A percentile compares a stretch with the other conserved stretches of the same genome.
These are phyloP conservation scores for Drosophila triauraria DNA, from an alignment of 1,140 invertebrate species.

Conservation along the genomic window DNA sequence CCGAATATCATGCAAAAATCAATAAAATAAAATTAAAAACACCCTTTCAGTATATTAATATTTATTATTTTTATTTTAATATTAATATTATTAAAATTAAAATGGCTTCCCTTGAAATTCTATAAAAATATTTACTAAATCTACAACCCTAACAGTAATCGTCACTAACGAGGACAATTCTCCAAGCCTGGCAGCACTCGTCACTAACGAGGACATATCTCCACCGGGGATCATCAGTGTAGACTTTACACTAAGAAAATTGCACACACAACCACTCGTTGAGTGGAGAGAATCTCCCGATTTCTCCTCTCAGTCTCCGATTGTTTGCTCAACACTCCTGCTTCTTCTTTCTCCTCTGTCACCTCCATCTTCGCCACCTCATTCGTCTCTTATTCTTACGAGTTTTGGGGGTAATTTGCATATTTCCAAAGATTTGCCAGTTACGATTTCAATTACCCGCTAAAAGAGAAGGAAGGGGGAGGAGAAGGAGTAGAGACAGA, in stretches of 20 bases:
- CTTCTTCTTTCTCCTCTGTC: slow-evolving; percentile 17
- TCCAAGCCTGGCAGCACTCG: no score
- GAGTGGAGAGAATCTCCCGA: not conserved
- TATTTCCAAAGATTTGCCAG: slow-evolving; percentile 58
- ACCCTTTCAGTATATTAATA: not conserved
- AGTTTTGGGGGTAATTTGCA: slow-evolving; percentile 42
- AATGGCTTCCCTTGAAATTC: no score
- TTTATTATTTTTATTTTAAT: no score
- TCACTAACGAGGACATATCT: no score
- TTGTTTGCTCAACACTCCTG: slow-evolving; percentile 37
- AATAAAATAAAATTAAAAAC: not conserved
- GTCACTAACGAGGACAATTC: no score
- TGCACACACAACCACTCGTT: not conserved
- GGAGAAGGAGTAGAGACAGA: not conserved
- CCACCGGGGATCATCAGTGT: not conserved
- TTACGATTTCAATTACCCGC: slow-evolving; percentile 40
- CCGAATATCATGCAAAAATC: slow-evolving; percentile 21
- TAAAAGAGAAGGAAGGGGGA: not conserved
- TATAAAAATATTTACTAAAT: no score
- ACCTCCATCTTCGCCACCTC: slow-evolving; percentile 38
- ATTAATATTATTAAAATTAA: no score
- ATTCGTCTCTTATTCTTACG: slow-evolving; percentile 6
- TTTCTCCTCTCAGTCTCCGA: slow-evolving; percentile 9
- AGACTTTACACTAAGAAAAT: not conserved
- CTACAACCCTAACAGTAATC: no score